These are phyloP conservation scores for Montipora sp. DNA, from an alignment of 64 coral and sea anemone genomes.

Conservation along the genomic window DNA sequence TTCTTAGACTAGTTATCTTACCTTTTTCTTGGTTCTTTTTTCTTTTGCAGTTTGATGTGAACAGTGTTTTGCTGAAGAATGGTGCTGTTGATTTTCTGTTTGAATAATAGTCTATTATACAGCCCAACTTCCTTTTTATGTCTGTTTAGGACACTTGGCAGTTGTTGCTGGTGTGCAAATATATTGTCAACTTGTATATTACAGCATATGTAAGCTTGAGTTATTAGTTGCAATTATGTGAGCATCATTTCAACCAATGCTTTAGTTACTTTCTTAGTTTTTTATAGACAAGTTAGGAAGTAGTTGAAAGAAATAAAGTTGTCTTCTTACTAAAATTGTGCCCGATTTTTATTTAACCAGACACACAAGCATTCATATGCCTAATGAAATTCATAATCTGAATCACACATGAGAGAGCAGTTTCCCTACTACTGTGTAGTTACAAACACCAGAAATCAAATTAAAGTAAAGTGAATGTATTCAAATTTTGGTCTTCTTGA, in stretches of 20 bases:
- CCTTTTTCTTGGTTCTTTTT: not conserved
- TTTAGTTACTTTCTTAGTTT: not conserved
- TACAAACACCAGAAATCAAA: no score
- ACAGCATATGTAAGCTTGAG: not conserved
- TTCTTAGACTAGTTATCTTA: no score
- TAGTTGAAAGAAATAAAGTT: constrained; percentile 7
- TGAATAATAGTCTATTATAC: not conserved
- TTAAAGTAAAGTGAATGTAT: no score
- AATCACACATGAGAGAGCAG: no score
- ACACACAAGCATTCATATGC: not conserved
- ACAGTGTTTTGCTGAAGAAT: no score
- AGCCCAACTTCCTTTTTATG: not conserved
- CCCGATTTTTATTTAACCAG: not conserved
- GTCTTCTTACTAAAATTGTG: not conserved
- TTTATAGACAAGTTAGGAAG: constrained; percentile 11
- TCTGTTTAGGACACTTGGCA: no score
- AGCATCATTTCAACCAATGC: not conserved
- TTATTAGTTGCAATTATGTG: not conserved
- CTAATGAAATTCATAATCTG: no score
- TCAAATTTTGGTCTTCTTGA: no score
- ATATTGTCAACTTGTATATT: not conserved
- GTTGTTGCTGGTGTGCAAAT: not conserved
- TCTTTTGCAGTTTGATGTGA: not conserved
- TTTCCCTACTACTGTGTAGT: no score
- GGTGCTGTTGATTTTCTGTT: not conserved